These are phyloP conservation scores for Astropecten irregularis DNA, from an alignment of 53 echinoderm and acorn worm genomes.

Conservation along the genomic window DNA sequence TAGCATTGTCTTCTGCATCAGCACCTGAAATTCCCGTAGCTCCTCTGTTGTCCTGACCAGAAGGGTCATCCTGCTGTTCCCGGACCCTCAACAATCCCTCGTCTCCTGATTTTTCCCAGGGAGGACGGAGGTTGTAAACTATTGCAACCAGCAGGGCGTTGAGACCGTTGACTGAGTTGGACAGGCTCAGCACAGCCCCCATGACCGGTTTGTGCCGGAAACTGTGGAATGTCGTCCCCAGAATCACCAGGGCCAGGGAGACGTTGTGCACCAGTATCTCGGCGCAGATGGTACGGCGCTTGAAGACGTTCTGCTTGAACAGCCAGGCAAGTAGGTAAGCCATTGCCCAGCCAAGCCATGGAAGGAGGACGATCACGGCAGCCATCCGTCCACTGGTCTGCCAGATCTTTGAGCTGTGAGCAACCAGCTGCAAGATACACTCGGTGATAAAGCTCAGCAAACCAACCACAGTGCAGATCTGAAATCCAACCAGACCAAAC, in stretches of 20 bases:
- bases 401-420: not conserved
- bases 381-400: not conserved
- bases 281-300: slow-evolving; percentile 29
- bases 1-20: no score
- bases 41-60: no score
- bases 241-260: slow-evolving; percentile 11
- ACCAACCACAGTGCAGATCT: slow-evolving; percentile 21
- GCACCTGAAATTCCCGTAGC: no score
- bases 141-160: not conserved
- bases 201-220: not conserved
- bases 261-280: slow-evolving; percentile 37
- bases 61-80: no score
- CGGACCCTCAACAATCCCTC: not conserved
- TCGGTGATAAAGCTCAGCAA: slow-evolving; percentile 23
- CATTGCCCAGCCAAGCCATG: not conserved
- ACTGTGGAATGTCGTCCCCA: slow-evolving; percentile 16
- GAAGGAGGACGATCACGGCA: not conserved
- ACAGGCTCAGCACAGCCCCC: not conserved
- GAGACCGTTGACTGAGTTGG: not conserved
- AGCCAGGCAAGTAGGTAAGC: slow-evolving; percentile 27
- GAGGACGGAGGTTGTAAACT: not conserved
- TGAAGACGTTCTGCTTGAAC: slow-evolving; percentile 25
- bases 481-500: no score
- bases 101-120: not conserved
- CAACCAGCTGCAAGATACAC: slow-evolving; percentile 7